Base-by-base conservation (phyloP, 2,113 vertebrate species). In the Esox niger region DNA sequence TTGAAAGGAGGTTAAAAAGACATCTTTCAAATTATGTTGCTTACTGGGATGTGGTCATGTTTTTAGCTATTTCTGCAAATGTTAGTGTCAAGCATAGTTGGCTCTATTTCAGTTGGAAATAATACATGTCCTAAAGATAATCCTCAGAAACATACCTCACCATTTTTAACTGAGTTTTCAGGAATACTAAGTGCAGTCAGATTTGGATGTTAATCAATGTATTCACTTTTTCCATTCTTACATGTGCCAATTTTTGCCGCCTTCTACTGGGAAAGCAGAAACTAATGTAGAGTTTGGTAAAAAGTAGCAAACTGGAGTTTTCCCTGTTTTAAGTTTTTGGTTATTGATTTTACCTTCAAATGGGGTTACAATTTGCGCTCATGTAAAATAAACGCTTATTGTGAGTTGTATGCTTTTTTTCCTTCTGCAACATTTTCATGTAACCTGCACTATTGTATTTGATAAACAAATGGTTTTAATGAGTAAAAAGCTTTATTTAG, bases 401-500 rank as follows among this genome's bases (percentile, higher is more conserved):
- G n/a, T n/a, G n/a, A n/a, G n/a, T n/a, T 38, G 11, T 38, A 49
- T 21, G 33, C 65, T 38, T 54, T 66, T n/a, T 1, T n/a, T n/a
- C n/a, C n/a, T n/a, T n/a, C n/a, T n/a, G n/a, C n/a, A n/a, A 38
- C 55, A 62, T 38, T 38, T 11, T 38, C 5, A 5, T 38, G 5
- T 11, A 38, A 5, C 35, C 5, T 38, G n/a, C 17, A 1, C 47
- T 52, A 23, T 2, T 21, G 47, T 43, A 4, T 52, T 21, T 21
- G 47, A n/a, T 7, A 52, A 52, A 6, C 10, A 20, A 54, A 21
- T 32, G 10, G 74, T 43, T 65, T 68, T 58, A 47, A 68, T 73
- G 74, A 93, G 90, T n/a, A 89, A 91, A 82, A 91, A 82, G 88
- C 89, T 95, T 96, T 95, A 95, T 95, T 95, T 93, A 84, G 92